Conservation (phyloP, 2,797 vertebrate genomes). For the Lerista edwardsae region DNA sequence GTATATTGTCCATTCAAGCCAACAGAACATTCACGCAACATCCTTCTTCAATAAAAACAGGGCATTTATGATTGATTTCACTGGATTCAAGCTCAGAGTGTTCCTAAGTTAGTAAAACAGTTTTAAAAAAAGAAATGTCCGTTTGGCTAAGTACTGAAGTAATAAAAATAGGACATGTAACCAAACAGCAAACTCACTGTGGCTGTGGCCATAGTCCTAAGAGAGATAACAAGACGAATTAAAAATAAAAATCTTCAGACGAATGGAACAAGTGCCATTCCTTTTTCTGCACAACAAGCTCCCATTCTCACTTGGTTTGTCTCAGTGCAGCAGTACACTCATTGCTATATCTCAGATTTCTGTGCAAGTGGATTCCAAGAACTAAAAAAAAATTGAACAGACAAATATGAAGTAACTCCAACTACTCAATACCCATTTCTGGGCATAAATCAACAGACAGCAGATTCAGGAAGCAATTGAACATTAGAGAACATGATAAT, state of each 20-base stretch:
- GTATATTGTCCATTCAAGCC: background rate
- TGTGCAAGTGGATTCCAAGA: background rate
- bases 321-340: background rate
- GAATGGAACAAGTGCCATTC: background rate
- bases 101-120: background rate
- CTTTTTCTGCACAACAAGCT: background rate
- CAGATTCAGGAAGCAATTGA: slow-evolving; percentile 4
- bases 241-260: slow-evolving; percentile 4
- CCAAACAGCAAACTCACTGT: background rate
- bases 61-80: background rate
- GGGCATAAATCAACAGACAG: background rate
- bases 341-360: background rate
- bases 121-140: background rate
- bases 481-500: background rate
- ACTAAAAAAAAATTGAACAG: background rate
- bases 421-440: slow-evolving; percentile 5
- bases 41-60: background rate
- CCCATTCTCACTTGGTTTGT: background rate
- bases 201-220: background rate
- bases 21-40: background rate
- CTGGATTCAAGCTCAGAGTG: background rate
- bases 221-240: background rate
- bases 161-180: slow-evolving; percentile 21
- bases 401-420: background rate
- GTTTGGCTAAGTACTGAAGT: background rate